Conservation (phyloP, 1,140 invertebrate species). For the Gryon sp. region DNA sequence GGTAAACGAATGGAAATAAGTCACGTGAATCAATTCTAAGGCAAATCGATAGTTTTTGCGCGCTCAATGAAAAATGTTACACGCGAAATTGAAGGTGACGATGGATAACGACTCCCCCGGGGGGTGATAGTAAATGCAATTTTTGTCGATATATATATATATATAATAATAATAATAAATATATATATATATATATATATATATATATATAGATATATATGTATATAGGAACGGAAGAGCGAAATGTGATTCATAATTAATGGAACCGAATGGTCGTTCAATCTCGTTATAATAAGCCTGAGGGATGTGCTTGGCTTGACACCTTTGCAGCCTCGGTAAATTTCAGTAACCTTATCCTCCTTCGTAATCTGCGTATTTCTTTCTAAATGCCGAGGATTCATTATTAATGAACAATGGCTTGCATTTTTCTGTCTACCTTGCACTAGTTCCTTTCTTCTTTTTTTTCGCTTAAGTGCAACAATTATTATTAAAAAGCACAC, state of each 20-base stretch:
- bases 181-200: too few relatives aligned
- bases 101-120: background rate
- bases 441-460: slow-evolving; percentile 3
- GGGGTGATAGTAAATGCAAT: too few relatives aligned
- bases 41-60: slow-evolving; percentile 30
- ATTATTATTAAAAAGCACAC: too few relatives aligned
- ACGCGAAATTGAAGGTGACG: slow-evolving; percentile 11
- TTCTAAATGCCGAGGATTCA: slow-evolving; percentile 7
- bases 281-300: slow-evolving; percentile 6
- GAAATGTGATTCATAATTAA: slow-evolving; percentile 21
- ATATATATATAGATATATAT: too few relatives aligned
- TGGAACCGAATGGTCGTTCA: background rate
- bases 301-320: background rate
- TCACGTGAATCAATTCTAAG: slow-evolving; percentile 21
- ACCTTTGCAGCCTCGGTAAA: background rate
- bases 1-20: background rate
- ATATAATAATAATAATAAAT: too few relatives aligned
- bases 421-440: slow-evolving; percentile 11
- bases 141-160: too few relatives aligned
- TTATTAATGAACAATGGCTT: slow-evolving; percentile 18
- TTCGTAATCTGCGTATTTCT: slow-evolving; percentile 1
- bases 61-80: slow-evolving; percentile 27
- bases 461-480: too few relatives aligned
- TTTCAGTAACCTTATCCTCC: slow-evolving; percentile 5
- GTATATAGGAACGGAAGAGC: too few relatives aligned